These are phyloP conservation scores for Spodoptera frugiperda DNA, from an alignment of 1,140 invertebrate genomes.

Conservation along the genomic window DNA sequence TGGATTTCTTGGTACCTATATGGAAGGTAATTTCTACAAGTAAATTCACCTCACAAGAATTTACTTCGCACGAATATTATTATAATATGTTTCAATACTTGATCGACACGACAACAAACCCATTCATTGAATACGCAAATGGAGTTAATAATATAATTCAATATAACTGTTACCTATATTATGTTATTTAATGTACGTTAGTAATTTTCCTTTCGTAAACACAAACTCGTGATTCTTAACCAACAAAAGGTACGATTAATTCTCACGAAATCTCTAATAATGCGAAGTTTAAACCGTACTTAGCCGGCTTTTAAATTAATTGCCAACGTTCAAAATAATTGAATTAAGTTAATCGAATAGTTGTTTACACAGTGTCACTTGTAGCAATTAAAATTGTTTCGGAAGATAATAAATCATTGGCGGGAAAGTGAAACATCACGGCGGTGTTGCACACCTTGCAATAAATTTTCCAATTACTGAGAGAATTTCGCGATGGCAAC, in stretches of 20 bases:
- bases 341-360: slow-evolving; percentile 86
- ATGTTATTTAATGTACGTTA: neutral
- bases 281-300: slow-evolving; percentile 64
- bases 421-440: slow-evolving; percentile 84
- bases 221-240: neutral
- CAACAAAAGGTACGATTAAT: slow-evolving; percentile 29
- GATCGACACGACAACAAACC: too few relatives aligned
- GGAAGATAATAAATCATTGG: slow-evolving; percentile 83
- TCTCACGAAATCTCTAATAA: slow-evolving; percentile 47
- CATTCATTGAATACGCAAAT: too few relatives aligned
- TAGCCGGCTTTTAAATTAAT: slow-evolving; percentile 79
- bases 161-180: too few relatives aligned
- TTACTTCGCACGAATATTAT: too few relatives aligned
- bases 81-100: too few relatives aligned
- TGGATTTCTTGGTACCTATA: too few relatives aligned
- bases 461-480: slow-evolving; percentile 84
- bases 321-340: slow-evolving; percentile 73
- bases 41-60: too few relatives aligned
- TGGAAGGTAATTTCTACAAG: too few relatives aligned
- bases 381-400: slow-evolving; percentile 85
- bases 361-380: slow-evolving; percentile 85
- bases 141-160: too few relatives aligned
- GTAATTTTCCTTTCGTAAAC: too few relatives aligned
- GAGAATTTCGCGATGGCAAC: slow-evolving; percentile 76
- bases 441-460: slow-evolving; percentile 79